These are phyloP conservation scores for Heteromormyrus szaboi DNA, from an alignment of 2,797 vertebrate genomes.

Conservation along the genomic window DNA sequence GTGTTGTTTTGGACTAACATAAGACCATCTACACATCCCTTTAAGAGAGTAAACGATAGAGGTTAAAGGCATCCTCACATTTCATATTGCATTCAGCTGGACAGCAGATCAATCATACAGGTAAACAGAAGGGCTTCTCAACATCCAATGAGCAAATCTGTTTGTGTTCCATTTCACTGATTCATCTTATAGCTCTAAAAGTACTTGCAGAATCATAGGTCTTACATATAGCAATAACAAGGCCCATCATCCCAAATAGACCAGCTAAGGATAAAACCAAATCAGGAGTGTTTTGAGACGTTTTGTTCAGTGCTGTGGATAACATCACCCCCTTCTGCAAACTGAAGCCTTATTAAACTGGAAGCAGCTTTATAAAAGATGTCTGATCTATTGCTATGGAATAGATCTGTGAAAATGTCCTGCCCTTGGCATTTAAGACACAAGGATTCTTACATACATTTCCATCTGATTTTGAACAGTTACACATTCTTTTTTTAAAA, in stretches of 20 bases:
- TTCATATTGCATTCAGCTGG: neutral
- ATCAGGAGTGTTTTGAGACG: neutral
- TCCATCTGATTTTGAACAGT: neutral
- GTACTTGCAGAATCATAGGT: neutral
- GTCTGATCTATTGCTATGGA: neutral
- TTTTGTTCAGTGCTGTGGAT: neutral
- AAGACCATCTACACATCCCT: conserved; percentile 74
- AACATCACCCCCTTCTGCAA: neutral
- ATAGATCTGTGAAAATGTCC: neutral
- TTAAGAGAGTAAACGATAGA: conserved; percentile 66
- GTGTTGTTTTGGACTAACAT: conserved; percentile 74
- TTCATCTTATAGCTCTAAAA: neutral
- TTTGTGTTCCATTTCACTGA: neutral
- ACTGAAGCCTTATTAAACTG: neutral
- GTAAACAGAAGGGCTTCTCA: neutral
- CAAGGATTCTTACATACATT: neutral
- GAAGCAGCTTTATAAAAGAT: neutral
- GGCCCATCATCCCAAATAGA: neutral
- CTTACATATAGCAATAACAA: neutral
- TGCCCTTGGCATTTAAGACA: neutral
- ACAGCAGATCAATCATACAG: neutral
- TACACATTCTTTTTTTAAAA: neutral
- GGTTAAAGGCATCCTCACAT: conserved; percentile 54
- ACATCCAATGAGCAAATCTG: neutral
- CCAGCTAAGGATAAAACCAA: neutral